Percentiles rank a stretch among this genome's conserved stretches.
Conservation (phyloP, 2,113 vertebrate species). For the Hyaena hyaena region DNA sequence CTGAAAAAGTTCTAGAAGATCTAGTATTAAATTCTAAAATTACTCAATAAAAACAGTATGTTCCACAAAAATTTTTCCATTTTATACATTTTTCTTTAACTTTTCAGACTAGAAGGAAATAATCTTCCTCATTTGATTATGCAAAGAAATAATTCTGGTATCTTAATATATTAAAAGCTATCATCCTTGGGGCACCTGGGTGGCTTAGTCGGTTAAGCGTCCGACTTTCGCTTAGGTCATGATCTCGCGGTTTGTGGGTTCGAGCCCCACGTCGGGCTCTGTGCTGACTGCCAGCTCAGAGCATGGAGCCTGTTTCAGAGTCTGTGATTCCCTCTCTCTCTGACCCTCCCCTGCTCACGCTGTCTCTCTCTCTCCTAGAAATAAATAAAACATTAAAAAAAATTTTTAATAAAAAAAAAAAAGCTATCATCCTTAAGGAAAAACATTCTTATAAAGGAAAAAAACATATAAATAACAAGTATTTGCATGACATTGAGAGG, state of each 20-base stretch:
- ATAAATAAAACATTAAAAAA: too few species aligned
- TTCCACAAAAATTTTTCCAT: constrained; percentile 14
- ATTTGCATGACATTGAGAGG: not conserved
- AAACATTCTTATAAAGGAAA: not conserved
- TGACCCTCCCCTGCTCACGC: too few species aligned
- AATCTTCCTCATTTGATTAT: not conserved
- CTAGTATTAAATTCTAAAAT: constrained; percentile 15
- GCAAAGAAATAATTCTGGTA: not conserved
- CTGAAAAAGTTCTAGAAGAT: not conserved
- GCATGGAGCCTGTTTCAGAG: too few species aligned
- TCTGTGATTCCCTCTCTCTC: too few species aligned
- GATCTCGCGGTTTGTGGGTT: too few species aligned
- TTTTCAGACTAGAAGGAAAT: constrained; percentile 37
- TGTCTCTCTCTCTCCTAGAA: too few species aligned
- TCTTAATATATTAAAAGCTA: not conserved
- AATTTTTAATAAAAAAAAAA: not conserved
- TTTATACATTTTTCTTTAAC: constrained; percentile 1
- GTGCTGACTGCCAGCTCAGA: too few species aligned
- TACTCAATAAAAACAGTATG: not conserved
- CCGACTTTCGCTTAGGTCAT: too few species aligned
- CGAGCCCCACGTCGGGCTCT: too few species aligned
- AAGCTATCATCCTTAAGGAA: not conserved
- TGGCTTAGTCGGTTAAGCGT: too few species aligned
- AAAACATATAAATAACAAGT: not conserved
- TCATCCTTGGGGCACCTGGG: not conserved